These are phyloP conservation scores for Rhimphoctona megacephalus DNA, from an alignment of 2,888 invertebrate species.

Conservation along the genomic window DNA sequence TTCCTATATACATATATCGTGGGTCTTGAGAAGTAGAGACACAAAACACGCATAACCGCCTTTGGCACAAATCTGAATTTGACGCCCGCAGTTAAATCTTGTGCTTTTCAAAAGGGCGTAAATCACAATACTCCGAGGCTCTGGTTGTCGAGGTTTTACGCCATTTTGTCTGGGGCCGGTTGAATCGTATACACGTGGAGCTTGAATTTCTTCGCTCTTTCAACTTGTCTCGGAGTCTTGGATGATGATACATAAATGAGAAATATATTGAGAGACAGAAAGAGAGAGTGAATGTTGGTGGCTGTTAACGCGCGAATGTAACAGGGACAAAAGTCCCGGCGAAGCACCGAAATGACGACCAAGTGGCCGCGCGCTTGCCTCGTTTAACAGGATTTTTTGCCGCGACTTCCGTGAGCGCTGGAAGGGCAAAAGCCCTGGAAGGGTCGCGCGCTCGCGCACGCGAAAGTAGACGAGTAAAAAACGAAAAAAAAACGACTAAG, in stretches of 20 bases:
- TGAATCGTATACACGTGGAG: neutral
- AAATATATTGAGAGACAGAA: conserved; percentile 57
- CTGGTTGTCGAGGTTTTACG: neutral
- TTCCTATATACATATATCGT: too few species aligned
- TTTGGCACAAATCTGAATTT: conserved; percentile 25
- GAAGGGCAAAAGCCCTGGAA: conserved; percentile 19
- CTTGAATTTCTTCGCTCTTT: conserved; percentile 37
- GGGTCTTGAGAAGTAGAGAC: neutral
- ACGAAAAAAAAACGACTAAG: conserved; percentile 34
- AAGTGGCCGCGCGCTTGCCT: conserved; percentile 70
- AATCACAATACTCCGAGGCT: neutral
- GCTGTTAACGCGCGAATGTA: conserved; percentile 46
- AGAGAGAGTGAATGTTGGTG: neutral
- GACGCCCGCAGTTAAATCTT: neutral
- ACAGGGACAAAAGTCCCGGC: conserved; percentile 3
- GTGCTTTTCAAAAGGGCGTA: neutral
- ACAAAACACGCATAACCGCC: conserved; percentile 5
- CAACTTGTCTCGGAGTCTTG: conserved; percentile 16
- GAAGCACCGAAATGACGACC: conserved; percentile 63
- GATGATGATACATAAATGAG: conserved; percentile 65
- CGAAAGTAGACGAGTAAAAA: conserved; percentile 47
- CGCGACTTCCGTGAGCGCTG: conserved; percentile 72
- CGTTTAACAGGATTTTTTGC: conserved; percentile 76
- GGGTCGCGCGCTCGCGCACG: conserved; percentile 17
- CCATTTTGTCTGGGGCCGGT: neutral